Base-by-base conservation (phyloP, 2,797 vertebrate genomes). In the Jordanella pulchra region DNA sequence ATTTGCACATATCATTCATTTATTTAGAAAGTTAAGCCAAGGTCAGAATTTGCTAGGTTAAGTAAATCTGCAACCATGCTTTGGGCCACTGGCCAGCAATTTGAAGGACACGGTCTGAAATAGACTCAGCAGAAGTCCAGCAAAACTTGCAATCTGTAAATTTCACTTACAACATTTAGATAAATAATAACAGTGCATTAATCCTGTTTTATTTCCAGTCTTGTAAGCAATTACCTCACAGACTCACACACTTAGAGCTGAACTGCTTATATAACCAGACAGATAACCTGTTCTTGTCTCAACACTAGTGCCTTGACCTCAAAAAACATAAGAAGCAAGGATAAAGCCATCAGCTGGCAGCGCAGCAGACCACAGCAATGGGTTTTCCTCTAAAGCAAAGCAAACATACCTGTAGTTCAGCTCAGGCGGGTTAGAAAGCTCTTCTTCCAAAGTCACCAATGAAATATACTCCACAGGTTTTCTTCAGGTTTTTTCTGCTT, bases 1-100 rank as follows among this genome's bases (percentile, higher is more conserved):
- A 92, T 93, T 93, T 93, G 79, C 83, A 90, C 85, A 89, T 87
- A 90, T 92, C 88, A 88, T 93, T 91, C 89, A 93, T 92, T 94
- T 93, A 92, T 94, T 93, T 92, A 87, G 89, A 91, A 91, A 90
- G 91, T 91, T 88, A 92, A 90, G 72, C 90, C 82, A 87, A 92
- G 93, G 92, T 94, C 91, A 92, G 78, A 89, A 90, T 91, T 90
- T 90, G 74, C 77, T 72, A 27, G 32, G 88, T 87, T 93, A 93
- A 92, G 92, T 93, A 92, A 94, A 93, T 90, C 85, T 88, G 84
- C 87, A 90, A 87, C 87, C 86, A 88, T 55, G 81, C 79, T 89
- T 89, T 91, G 87, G 92, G 89, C 89, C 86, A 77, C 86, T 74
- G 75, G 81, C 87, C 86, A 93, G 74, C 82, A 82, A 77, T 65